Percentiles rank a stretch among this genome's conserved stretches.
These are phyloP conservation scores for Halichoeres trimaculatus DNA, from an alignment of 2,113 vertebrate genomes.

Conservation along the genomic window DNA sequence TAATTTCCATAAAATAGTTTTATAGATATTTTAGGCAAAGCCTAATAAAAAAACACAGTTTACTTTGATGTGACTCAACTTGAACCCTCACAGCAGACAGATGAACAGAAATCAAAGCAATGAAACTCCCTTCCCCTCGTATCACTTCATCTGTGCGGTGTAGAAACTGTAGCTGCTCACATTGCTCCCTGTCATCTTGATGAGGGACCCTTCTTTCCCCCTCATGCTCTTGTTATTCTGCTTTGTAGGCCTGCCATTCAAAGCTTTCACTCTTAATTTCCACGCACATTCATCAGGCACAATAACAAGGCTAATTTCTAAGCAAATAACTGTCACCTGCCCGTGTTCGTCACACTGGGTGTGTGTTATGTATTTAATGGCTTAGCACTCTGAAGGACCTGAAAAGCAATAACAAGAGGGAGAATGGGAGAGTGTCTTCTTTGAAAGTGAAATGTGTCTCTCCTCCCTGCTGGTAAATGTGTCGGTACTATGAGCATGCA, in stretches of 20 bases:
- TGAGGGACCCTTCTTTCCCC: conserved; percentile 37
- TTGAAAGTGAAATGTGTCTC: conserved; percentile 66
- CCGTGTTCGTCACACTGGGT: conserved; percentile 26
- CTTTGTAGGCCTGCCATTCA: conserved; percentile 19
- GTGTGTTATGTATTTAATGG: conserved; percentile 50
- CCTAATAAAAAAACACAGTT: conserved; percentile 3
- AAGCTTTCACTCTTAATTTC: conserved; percentile 64
- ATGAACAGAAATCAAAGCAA: conserved; percentile 30
- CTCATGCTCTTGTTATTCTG: conserved; percentile 10
- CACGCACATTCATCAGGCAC: conserved; percentile 56
- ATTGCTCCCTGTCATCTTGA: conserved; percentile 33
- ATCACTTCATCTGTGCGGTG: conserved; percentile 15
- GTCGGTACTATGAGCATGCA: conserved; percentile 51
- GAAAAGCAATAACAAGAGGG: conserved; percentile 37
- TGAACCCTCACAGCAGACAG: conserved; percentile 10
- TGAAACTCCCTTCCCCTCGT: conserved; percentile 16
- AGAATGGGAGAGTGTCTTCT: conserved; percentile 57
- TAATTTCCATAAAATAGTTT: neutral
- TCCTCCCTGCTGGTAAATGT: conserved; percentile 61
- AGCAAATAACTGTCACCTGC: conserved; percentile 69
- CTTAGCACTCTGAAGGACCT: conserved; percentile 43
- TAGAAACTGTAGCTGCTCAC: conserved; percentile 16
- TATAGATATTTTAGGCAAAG: conserved; percentile 10
- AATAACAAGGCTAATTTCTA: conserved; percentile 65
- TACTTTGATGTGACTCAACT: conserved; percentile 30